These are phyloP conservation scores for Parelbella ahira DNA, from an alignment of 2,888 invertebrate species.

Conservation along the genomic window DNA sequence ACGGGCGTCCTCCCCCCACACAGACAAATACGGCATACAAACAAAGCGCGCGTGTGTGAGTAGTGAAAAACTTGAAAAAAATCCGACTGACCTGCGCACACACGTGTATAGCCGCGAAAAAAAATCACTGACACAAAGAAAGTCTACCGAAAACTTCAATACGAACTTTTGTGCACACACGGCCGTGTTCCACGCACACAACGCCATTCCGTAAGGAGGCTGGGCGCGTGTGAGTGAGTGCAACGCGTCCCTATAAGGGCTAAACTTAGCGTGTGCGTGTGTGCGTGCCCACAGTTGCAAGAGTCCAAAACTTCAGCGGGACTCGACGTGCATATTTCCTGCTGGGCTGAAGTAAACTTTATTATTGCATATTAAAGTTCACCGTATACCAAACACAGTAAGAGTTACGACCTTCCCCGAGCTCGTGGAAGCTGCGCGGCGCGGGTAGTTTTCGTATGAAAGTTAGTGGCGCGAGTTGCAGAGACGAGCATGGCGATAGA, in stretches of 20 bases:
- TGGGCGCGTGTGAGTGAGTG: slow-evolving; percentile 58
- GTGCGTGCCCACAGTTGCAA: slow-evolving; percentile 65
- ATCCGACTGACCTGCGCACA: slow-evolving; percentile 75
- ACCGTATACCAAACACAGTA: slow-evolving; percentile 21
- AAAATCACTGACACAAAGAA: slow-evolving; percentile 81
- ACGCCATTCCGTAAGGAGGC: slow-evolving; percentile 46
- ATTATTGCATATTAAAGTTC: slow-evolving; percentile 25
- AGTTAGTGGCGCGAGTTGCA: slow-evolving; percentile 76
- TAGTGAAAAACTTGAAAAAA: slow-evolving; percentile 75
- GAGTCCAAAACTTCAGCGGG: slow-evolving; percentile 64
- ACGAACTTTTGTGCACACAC: slow-evolving; percentile 72
- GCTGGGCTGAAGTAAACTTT: slow-evolving; percentile 23
- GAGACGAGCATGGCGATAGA: slow-evolving; percentile 44
- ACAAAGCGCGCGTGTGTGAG: slow-evolving; percentile 49
- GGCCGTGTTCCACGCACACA: slow-evolving; percentile 37
- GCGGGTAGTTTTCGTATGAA: slow-evolving; percentile 78
- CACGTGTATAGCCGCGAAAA: slow-evolving; percentile 57
- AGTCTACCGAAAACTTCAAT: slow-evolving; percentile 77
- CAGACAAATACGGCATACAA: slow-evolving; percentile 49
- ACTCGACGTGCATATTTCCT: slow-evolving; percentile 29
- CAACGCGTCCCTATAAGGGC: slow-evolving; percentile 55
- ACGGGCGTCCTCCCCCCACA: slow-evolving; percentile 63
- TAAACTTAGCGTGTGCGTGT: slow-evolving; percentile 70
- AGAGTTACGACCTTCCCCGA: slow-evolving; percentile 39
- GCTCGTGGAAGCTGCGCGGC: slow-evolving; percentile 52